These are phyloP conservation scores for Tetanocera ferruginea DNA, from an alignment of 2,888 invertebrate species.

Conservation along the genomic window DNA sequence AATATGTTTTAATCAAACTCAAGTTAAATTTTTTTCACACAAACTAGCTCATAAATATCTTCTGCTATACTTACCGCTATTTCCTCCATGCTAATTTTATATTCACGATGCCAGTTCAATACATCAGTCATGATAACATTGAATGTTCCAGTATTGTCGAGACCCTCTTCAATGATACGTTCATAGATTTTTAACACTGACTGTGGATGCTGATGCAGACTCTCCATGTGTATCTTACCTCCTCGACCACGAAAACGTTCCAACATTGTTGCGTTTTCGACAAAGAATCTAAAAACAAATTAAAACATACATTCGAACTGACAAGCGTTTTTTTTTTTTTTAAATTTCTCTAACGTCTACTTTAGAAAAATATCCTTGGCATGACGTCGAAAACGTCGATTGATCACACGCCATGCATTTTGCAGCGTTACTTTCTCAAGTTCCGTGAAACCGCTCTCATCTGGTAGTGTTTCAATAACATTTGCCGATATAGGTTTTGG, in stretches of 20 bases:
- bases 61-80: neutral
- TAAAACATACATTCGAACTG: neutral
- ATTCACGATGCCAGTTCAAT: neutral
- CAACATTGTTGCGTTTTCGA: conserved; percentile 41
- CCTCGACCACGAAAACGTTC: conserved; percentile 50
- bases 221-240: conserved; percentile 49
- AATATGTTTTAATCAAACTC: neutral
- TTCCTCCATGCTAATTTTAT: neutral
- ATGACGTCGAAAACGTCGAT: conserved; percentile 40
- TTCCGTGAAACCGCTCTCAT: conserved; percentile 43
- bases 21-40: neutral
- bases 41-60: neutral
- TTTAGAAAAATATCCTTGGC: conserved; percentile 43
- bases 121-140: conserved; percentile 19
- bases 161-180: conserved; percentile 54
- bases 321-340: neutral
- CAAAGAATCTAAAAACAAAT: conserved; percentile 20
- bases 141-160: conserved; percentile 48
- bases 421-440: conserved; percentile 45
- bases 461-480: neutral
- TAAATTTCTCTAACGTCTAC: conserved; percentile 31
- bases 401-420: conserved; percentile 47
- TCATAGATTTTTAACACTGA: conserved; percentile 52
- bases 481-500: conserved; percentile 17
- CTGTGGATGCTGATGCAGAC: conserved; percentile 54